Evolutionary conservation across 37 sponge, comb jelly and placozoan species (phyloP).

Genomic region (Amphimedon queenslandica): DNA sequence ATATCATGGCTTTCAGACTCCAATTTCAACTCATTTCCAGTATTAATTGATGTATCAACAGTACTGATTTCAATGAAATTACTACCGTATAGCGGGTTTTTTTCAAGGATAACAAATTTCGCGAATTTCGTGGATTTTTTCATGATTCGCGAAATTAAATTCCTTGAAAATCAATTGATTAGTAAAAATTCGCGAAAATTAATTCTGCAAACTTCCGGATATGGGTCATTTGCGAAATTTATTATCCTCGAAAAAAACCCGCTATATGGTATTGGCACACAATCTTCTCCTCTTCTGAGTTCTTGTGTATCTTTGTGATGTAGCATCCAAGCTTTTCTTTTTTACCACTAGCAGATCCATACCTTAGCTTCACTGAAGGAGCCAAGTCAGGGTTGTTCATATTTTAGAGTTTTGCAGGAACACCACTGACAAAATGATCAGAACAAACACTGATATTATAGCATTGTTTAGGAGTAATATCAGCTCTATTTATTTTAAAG

Average conservation of each 20-base stretch:
- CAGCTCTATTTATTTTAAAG: background rate
- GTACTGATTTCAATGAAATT: too few species aligned
- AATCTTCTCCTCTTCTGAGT: background rate
- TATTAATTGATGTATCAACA: too few species aligned
- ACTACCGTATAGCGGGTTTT: too few species aligned
- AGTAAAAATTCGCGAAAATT: too few species aligned
- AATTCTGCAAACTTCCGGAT: too few species aligned
- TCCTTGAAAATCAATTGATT: too few species aligned
- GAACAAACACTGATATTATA: conserved; percentile 2
- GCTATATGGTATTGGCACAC: too few species aligned
- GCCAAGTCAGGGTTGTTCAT: background rate
- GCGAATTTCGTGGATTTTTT: too few species aligned
- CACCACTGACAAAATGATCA: conserved; percentile 21
- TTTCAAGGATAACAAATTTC: too few species aligned
- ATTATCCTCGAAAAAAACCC: too few species aligned
- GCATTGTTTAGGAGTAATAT: background rate
- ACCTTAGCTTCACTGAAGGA: background rate
- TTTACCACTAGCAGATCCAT: background rate
- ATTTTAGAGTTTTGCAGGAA: background rate
- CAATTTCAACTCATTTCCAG: background rate
- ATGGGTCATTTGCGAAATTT: too few species aligned
- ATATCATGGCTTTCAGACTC: background rate
- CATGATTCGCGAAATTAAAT: too few species aligned
- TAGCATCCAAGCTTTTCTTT: background rate
- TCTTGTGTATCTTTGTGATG: background rate